Percentiles rank a stretch among this genome's conserved stretches.
Conservation (phyloP, 1,140 invertebrate species). For the Melitaea cinxia region DNA sequence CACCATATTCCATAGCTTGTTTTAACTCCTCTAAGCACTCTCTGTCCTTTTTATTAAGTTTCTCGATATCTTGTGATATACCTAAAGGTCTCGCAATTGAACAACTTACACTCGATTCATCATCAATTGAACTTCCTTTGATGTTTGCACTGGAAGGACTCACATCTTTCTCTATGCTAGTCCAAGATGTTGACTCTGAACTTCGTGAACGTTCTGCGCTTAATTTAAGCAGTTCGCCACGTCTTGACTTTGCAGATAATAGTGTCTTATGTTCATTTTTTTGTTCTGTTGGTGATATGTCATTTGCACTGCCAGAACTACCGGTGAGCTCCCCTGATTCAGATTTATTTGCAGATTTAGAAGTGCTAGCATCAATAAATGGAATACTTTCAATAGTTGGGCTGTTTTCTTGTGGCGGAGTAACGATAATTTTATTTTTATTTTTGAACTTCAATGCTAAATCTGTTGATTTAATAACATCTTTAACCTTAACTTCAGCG, state of each 20-base stretch:
- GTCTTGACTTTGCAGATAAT: slow-evolving; percentile 74
- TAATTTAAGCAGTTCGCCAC: slow-evolving; percentile 82
- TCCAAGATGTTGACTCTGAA: slow-evolving; percentile 85
- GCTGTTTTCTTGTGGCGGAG: slow-evolving; percentile 80
- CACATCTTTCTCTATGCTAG: slow-evolving; percentile 83
- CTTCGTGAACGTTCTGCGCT: slow-evolving; percentile 85
- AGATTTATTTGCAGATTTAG: slow-evolving; percentile 67
- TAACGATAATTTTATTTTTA: slow-evolving; percentile 82
- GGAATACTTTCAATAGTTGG: slow-evolving; percentile 79
- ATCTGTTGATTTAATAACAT: slow-evolving; percentile 53
- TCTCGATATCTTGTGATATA: slow-evolving; percentile 87
- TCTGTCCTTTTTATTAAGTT: slow-evolving; percentile 81
- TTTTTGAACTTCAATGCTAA: slow-evolving; percentile 74
- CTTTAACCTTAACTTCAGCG: slow-evolving; percentile 47
- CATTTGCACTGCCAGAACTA: slow-evolving; percentile 71
- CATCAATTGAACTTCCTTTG: slow-evolving; percentile 85
- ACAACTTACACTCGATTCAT: slow-evolving; percentile 90
- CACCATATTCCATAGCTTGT: slow-evolving; percentile 77
- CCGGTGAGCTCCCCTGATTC: slow-evolving; percentile 74
- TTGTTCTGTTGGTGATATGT: slow-evolving; percentile 69
- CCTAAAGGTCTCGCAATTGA: slow-evolving; percentile 89
- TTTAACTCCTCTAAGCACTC: slow-evolving; percentile 78
- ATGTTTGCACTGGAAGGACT: slow-evolving; percentile 83
- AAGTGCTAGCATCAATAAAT: slow-evolving; percentile 73
- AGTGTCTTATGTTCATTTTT: slow-evolving; percentile 69